Evolutionary conservation across 2,888 invertebrate species (phyloP).

Genomic region (Noctua janthe): DNA sequence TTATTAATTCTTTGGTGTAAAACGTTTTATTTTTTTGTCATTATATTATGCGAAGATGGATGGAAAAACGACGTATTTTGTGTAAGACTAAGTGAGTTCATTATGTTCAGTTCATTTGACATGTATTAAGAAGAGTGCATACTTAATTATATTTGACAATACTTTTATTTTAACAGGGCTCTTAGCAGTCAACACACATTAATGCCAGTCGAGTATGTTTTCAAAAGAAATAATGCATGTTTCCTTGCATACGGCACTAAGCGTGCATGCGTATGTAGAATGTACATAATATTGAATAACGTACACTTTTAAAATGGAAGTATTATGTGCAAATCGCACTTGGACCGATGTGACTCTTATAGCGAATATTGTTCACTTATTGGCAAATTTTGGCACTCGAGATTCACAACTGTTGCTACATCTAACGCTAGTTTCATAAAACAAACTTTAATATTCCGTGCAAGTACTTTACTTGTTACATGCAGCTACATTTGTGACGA

Average conservation of each 20-base stretch:
- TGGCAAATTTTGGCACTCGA: constrained; percentile 78
- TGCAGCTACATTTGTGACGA: constrained; percentile 65
- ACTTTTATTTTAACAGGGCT: constrained; percentile 90
- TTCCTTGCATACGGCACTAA: constrained; percentile 86
- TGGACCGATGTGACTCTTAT: constrained; percentile 72
- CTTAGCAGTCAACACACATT: constrained; percentile 91
- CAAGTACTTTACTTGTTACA: constrained; percentile 28
- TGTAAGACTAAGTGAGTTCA: constrained; percentile 90
- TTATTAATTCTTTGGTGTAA: constrained; percentile 83
- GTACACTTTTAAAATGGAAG: constrained; percentile 79
- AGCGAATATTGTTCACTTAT: constrained; percentile 78
- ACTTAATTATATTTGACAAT: constrained; percentile 82
- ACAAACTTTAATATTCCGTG: constrained; percentile 44
- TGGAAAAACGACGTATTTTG: constrained; percentile 90
- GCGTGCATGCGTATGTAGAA: constrained; percentile 88
- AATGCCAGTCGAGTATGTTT: constrained; percentile 91
- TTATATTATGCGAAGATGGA: constrained; percentile 90
- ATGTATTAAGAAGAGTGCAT: constrained; percentile 85
- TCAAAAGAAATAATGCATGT: constrained; percentile 89
- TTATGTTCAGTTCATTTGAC: constrained; percentile 86
- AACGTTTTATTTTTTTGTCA: constrained; percentile 86
- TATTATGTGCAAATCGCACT: constrained; percentile 79
- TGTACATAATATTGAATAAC: constrained; percentile 80
- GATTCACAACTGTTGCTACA: constrained; percentile 69
- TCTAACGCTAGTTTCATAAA: constrained; percentile 43